phyloP scores from a whole-genome alignment of 1,140 invertebrate genomes.

The Sesamia nonagrioides region DNA sequence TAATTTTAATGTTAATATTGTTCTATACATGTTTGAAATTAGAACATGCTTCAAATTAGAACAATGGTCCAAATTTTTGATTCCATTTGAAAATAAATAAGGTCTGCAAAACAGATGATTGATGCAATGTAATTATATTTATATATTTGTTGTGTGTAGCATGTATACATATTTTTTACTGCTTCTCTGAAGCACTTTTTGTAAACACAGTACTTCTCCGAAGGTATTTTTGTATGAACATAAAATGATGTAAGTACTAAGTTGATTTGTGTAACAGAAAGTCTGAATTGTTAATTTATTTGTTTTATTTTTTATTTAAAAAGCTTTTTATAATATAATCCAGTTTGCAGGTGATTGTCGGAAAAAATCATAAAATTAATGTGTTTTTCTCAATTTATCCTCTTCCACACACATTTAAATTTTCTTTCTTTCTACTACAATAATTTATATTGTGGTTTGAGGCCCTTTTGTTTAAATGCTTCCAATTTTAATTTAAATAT shows the following conservation, averaged over 20 bases:
- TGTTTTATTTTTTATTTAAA: constrained; percentile 35
- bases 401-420: not conserved
- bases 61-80: not conserved
- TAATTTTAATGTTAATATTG: too few relatives aligned
- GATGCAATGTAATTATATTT: constrained; percentile 5
- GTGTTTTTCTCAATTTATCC: not conserved
- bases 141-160: constrained; percentile 5
- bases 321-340: constrained; percentile 10
- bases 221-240: constrained; percentile 30
- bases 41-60: not conserved
- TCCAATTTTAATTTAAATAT: constrained; percentile 2
- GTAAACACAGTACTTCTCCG: not conserved
- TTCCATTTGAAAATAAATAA: not conserved
- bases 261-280: constrained; percentile 32
- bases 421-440: too few relatives aligned
- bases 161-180: constrained; percentile 16
- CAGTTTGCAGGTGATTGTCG: constrained; percentile 17
- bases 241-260: constrained; percentile 10
- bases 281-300: constrained; percentile 42
- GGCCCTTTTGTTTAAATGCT: too few relatives aligned
- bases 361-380: constrained; percentile 7
- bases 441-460: too few relatives aligned
- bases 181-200: constrained; percentile 8
- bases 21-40: not conserved
- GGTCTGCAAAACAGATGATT: not conserved